phyloP scores from a whole-genome alignment of 2,888 invertebrate species.

The Yponomeuta plumbellus region DNA sequence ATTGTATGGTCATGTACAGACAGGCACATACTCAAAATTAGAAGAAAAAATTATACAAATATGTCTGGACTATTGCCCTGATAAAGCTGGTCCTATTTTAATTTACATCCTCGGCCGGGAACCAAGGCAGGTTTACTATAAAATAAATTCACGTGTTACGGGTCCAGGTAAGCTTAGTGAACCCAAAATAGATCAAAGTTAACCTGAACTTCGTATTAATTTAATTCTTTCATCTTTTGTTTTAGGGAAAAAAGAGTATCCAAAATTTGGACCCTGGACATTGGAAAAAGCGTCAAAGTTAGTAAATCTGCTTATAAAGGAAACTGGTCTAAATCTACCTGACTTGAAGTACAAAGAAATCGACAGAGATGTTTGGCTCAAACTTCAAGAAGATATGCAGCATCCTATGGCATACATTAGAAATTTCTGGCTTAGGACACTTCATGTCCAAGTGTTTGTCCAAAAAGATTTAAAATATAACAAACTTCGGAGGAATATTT shows the following conservation, averaged over 20 bases:
- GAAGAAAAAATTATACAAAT: slow-evolving; percentile 57
- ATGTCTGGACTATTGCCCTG: slow-evolving; percentile 44
- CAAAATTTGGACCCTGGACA: slow-evolving; percentile 42
- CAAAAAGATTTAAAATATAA: slow-evolving; percentile 43
- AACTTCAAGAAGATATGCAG: slow-evolving; percentile 43
- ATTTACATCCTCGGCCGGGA: slow-evolving; percentile 46
- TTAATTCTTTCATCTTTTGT: neutral
- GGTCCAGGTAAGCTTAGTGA: slow-evolving; percentile 20
- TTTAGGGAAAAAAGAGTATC: slow-evolving; percentile 41
- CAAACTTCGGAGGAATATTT: slow-evolving; percentile 38
- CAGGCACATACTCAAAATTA: slow-evolving; percentile 37
- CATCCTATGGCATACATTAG: slow-evolving; percentile 40
- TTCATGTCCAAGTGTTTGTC: slow-evolving; percentile 57
- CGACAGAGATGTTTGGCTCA: slow-evolving; percentile 46
- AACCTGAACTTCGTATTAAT: neutral
- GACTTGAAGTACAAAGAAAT: slow-evolving; percentile 47
- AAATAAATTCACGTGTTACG: slow-evolving; percentile 25
- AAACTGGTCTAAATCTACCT: slow-evolving; percentile 39
- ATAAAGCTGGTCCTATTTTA: slow-evolving; percentile 37
- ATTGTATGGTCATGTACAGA: slow-evolving; percentile 35
- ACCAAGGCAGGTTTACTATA: slow-evolving; percentile 48
- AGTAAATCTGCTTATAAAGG: slow-evolving; percentile 40
- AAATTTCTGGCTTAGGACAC: slow-evolving; percentile 45
- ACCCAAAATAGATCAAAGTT: neutral
- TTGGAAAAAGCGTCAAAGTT: slow-evolving; percentile 45